Evolutionary conservation across 2,797 vertebrate genomes (phyloP).

Genomic region (Heliangelus exortis): DNA sequence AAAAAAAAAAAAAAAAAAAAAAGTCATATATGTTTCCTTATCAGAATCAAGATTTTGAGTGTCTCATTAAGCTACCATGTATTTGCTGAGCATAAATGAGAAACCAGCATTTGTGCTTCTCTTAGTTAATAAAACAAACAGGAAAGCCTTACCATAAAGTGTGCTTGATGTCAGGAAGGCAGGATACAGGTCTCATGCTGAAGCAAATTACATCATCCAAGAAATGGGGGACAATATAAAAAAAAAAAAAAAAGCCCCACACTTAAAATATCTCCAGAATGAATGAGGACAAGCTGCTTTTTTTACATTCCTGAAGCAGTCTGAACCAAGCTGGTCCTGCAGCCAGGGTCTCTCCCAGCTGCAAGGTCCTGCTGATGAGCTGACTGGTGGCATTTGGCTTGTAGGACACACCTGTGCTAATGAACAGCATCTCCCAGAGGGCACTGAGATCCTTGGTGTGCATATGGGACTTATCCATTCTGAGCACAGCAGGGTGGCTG

Average conservation of each 20-base stretch:
- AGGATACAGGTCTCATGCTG: accelerated
- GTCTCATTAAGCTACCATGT: neutral
- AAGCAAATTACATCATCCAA: neutral
- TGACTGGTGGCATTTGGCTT: accelerated
- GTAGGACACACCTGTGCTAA: accelerated
- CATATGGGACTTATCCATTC: neutral
- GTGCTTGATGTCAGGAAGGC: neutral
- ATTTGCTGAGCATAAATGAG: neutral
- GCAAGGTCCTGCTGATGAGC: neutral
- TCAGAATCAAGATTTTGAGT: neutral
- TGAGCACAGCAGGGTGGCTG: neutral
- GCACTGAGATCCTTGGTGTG: neutral
- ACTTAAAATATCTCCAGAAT: neutral
- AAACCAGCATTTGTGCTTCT: neutral
- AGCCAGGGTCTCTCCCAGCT: neutral
- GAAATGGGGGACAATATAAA: neutral
- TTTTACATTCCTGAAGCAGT: neutral
- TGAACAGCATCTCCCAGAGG: neutral
- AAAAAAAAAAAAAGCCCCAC: too few species aligned
- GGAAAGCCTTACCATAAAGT: neutral
- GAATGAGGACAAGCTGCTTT: neutral
- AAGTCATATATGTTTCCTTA: neutral
- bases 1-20: neutral
- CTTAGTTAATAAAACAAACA: neutral
- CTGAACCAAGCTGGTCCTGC: neutral